Base-by-base conservation (phyloP, 1,140 invertebrate species). In the Diorhabda elongata region DNA sequence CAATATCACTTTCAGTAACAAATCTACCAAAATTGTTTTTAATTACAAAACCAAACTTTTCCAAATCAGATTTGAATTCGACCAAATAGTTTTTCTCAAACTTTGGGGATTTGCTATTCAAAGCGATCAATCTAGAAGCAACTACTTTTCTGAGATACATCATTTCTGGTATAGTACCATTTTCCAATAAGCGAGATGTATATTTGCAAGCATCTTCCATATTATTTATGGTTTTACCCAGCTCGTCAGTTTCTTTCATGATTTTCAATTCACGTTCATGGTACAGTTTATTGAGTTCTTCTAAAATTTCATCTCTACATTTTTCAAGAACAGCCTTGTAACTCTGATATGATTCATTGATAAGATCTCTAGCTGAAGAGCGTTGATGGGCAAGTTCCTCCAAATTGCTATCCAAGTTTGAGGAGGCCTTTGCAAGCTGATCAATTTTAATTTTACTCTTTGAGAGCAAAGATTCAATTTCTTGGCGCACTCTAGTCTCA, bases 161-260 rank as follows among this genome's bases (percentile, higher is more conserved):
- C 70, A 96, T 89, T 81, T 96, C 94, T 2, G 90, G 85, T 44
- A 89, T 88, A 80, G 93, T 94, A 4, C 92, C 93, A 77, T 92
- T 88, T 62, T 93, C 89, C 56, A 95, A 79, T 7, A 96, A 84
- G 74, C 91, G 86, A 3, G 88, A 86, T 0, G 92, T 90, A 77
- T 95, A 96, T 73, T 91, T 90, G 73, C 90, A 92, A 11, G 92
- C 93, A 79, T 93, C 90, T 77, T 95, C 91, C 68, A 96, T 74
- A 58, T 78, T 75, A 57, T 71, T 74, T 45, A 79, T 77, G 5
- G 79, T 75, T 64, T 90, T 75, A 89, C 90, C 69, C 91, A 92
- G 70, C 89, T 79, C 92, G 91, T 77, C 93, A 90, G 61, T 95
- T 85, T 69, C 86, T 87, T 81, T 77, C 78, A 79, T 79, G 43